Conservation (phyloP, 1,140 invertebrate genomes). For the Bombus polaris region DNA sequence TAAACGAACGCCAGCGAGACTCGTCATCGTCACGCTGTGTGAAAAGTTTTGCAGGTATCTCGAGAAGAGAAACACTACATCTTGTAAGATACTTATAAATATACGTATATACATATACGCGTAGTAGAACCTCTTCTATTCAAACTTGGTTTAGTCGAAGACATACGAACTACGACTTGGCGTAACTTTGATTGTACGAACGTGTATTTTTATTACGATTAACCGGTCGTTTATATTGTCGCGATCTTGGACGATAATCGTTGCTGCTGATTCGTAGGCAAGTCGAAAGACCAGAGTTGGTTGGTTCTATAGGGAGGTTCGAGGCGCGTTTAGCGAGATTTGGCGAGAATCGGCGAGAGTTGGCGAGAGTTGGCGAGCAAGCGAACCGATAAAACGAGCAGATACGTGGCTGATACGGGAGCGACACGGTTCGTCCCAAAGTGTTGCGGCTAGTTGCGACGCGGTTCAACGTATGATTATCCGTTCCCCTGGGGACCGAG, state of each 20-base stretch:
- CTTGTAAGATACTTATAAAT: accelerated
- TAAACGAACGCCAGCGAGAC: neutral
- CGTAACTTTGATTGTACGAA: no score
- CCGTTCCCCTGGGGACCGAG: constrained; percentile 72
- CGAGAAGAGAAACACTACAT: accelerated
- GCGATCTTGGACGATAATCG: neutral
- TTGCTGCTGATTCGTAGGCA: no score
- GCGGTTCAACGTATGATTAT: constrained; percentile 77
- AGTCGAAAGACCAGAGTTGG: no score
- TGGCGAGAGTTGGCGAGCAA: constrained; percentile 43
- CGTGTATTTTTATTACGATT: no score
- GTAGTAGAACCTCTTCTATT: no score
- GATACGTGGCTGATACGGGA: constrained; percentile 42
- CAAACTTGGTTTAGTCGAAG: neutral
- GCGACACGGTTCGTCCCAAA: constrained; percentile 47
- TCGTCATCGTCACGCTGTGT: no score
- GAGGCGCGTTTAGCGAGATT: neutral
- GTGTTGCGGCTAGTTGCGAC: constrained; percentile 61
- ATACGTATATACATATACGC: no score
- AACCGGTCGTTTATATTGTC: no score
- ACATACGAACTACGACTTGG: accelerated
- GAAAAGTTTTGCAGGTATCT: neutral
- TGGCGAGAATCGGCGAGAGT: neutral
- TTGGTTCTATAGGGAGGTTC: no score
- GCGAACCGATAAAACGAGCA: constrained; percentile 57